These are phyloP conservation scores for Siniperca obscura DNA, from an alignment of 2,797 vertebrate species.

Conservation along the genomic window DNA sequence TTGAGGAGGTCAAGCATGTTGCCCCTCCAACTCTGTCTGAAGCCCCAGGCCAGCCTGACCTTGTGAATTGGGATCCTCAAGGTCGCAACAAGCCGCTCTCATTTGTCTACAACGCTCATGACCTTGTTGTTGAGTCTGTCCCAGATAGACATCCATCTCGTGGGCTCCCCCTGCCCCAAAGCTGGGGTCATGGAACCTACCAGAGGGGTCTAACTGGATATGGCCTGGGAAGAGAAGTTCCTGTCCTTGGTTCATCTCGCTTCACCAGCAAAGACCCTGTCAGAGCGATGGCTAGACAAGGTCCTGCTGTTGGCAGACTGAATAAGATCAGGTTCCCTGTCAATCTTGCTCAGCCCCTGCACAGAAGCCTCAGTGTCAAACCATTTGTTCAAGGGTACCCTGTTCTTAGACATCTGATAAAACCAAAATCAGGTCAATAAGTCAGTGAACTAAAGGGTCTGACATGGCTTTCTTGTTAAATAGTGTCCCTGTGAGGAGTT, in stretches of 20 bases:
- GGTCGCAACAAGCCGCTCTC: slow-evolving; percentile 40
- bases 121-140: slow-evolving; percentile 50
- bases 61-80: slow-evolving; percentile 48
- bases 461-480: slow-evolving; percentile 44
- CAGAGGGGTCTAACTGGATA: slow-evolving; percentile 27
- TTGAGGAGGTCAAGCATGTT: slow-evolving; percentile 64
- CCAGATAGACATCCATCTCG: slow-evolving; percentile 60
- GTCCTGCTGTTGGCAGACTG: neutral
- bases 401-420: neutral
- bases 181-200: slow-evolving; percentile 40
- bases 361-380: slow-evolving; percentile 6
- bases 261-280: neutral
- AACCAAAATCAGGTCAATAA: slow-evolving; percentile 14
- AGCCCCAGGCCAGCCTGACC: slow-evolving; percentile 47
- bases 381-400: slow-evolving; percentile 30
- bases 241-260: slow-evolving; percentile 22
- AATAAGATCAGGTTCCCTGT: slow-evolving; percentile 10
- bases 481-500: slow-evolving; percentile 14
- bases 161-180: slow-evolving; percentile 30
- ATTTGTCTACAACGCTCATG: slow-evolving; percentile 48
- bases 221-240: neutral
- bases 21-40: slow-evolving; percentile 32
- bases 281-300: neutral
- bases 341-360: neutral
- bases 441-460: slow-evolving; percentile 9